Conservation (phyloP, 2,888 invertebrate species). For the Drosophila histrio region DNA sequence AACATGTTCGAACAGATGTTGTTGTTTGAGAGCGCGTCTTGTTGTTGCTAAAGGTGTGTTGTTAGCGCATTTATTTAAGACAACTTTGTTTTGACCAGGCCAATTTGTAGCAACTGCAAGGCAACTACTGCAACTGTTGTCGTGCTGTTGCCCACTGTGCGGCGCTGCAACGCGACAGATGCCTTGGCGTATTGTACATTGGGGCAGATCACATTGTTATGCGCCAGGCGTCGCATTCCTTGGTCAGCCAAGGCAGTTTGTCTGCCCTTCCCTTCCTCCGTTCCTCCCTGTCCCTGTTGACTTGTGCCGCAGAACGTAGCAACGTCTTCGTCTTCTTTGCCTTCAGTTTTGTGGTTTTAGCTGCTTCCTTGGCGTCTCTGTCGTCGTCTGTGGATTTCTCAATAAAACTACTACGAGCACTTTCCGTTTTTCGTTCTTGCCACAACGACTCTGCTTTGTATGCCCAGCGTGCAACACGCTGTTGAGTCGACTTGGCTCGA, state of each 20-base stretch:
- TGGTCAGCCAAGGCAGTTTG: constrained; percentile 20
- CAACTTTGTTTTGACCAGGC: constrained; percentile 45
- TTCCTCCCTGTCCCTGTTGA: constrained; percentile 1
- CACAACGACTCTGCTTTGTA: constrained; percentile 60
- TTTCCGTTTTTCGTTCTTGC: constrained; percentile 71
- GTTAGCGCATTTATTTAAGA: constrained; percentile 20
- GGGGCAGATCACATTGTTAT: constrained; percentile 66
- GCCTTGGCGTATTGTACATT: constrained; percentile 39
- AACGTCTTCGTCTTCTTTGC: constrained; percentile 2
- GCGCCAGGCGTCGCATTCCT: constrained; percentile 71
- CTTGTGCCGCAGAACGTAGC: constrained; percentile 38
- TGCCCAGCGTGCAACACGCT: constrained; percentile 61
- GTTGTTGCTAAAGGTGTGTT: constrained; percentile 21
- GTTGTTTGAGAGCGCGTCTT: neutral
- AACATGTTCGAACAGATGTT: constrained; percentile 57
- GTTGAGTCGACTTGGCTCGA: constrained; percentile 29
- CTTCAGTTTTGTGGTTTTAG: constrained; percentile 29
- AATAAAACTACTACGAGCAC: constrained; percentile 70
- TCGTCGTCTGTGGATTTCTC: constrained; percentile 63
- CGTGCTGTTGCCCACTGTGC: constrained; percentile 1
- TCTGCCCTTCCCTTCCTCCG: neutral
- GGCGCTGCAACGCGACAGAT: constrained; percentile 27
- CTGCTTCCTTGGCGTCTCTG: constrained; percentile 25
- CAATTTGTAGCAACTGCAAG: constrained; percentile 46
- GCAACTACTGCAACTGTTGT: constrained; percentile 39